A percentile compares a stretch with the other conserved stretches of the same genome.
These are phyloP conservation scores for Oligia fasciuncula DNA, from an alignment of 2,888 invertebrate species.

Conservation along the genomic window DNA sequence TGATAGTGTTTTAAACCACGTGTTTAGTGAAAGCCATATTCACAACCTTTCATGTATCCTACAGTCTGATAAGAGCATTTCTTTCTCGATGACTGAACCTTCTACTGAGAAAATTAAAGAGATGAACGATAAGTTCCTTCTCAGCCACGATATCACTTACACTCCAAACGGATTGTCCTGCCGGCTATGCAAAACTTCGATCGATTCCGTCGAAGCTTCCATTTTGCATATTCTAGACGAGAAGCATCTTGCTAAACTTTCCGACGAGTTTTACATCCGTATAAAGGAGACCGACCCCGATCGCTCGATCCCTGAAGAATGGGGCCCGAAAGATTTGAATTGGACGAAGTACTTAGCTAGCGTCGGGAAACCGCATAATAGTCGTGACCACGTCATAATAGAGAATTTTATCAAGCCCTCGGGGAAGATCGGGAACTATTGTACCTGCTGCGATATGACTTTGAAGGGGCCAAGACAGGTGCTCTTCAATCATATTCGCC, in stretches of 20 bases:
- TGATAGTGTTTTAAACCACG: constrained; percentile 86
- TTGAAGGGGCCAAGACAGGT: constrained; percentile 86
- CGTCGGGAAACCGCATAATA: constrained; percentile 84
- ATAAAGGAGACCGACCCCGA: constrained; percentile 79
- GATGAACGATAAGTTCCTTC: constrained; percentile 82
- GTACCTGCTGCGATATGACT: constrained; percentile 86
- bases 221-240: constrained; percentile 85
- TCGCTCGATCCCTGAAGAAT: constrained; percentile 83
- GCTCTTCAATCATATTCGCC: constrained; percentile 86
- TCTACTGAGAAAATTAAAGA: constrained; percentile 82
- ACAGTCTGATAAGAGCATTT: constrained; percentile 82
- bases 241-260: constrained; percentile 82
- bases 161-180: constrained; percentile 75
- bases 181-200: constrained; percentile 76
- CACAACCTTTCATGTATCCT: constrained; percentile 84
- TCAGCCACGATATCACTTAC: constrained; percentile 75
- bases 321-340: constrained; percentile 86
- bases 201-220: constrained; percentile 78
- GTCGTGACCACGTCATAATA: constrained; percentile 84
- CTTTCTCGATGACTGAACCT: constrained; percentile 77
- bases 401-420: constrained; percentile 87
- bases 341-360: constrained; percentile 87
- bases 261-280: constrained; percentile 82
- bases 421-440: constrained; percentile 85
- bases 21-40: constrained; percentile 85